Conservation (phyloP, 2,888 invertebrate species). For the Clistopyga incitator region DNA sequence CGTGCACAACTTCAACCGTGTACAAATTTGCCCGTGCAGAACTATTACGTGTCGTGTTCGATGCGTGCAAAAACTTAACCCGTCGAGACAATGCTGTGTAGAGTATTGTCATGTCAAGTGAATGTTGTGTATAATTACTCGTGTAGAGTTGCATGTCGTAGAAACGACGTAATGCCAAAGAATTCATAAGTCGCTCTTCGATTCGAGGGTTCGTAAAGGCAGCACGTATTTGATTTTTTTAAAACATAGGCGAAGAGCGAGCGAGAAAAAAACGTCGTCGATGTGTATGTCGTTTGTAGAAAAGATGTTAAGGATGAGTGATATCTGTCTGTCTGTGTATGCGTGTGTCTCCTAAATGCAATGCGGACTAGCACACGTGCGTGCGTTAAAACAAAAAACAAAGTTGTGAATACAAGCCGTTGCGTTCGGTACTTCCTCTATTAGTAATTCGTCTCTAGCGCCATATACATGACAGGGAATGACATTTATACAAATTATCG, state of each 20-base stretch:
- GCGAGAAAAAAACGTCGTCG: not conserved
- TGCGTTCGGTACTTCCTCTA: conserved; percentile 34
- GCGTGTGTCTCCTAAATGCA: not conserved
- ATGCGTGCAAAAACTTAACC: too few relatives aligned
- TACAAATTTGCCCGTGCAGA: too few relatives aligned
- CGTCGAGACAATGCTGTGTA: too few relatives aligned
- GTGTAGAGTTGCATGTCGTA: too few relatives aligned
- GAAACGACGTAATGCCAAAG: too few relatives aligned
- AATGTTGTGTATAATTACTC: too few relatives aligned
- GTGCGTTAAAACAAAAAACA: conserved; percentile 6
- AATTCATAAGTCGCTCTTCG: not conserved
- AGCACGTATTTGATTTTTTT: not conserved
- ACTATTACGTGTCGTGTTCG: too few relatives aligned
- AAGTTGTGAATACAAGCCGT: conserved; percentile 23
- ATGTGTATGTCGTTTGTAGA: conserved; percentile 3
- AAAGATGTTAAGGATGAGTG: conserved; percentile 6
- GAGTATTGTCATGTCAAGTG: too few relatives aligned
- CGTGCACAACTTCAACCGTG: too few relatives aligned
- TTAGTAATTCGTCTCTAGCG: conserved; percentile 35
- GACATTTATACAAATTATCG: conserved; percentile 14
- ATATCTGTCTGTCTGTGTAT: not conserved
- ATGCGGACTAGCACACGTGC: not conserved
- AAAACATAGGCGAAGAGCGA: not conserved
- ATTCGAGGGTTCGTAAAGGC: not conserved
- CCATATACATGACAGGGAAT: conserved; percentile 45